Percentiles rank a stretch among this genome's conserved stretches.
Evolutionary conservation across 2,888 invertebrate genomes (phyloP).

Genomic region (Anarsia innoxiella): DNA sequence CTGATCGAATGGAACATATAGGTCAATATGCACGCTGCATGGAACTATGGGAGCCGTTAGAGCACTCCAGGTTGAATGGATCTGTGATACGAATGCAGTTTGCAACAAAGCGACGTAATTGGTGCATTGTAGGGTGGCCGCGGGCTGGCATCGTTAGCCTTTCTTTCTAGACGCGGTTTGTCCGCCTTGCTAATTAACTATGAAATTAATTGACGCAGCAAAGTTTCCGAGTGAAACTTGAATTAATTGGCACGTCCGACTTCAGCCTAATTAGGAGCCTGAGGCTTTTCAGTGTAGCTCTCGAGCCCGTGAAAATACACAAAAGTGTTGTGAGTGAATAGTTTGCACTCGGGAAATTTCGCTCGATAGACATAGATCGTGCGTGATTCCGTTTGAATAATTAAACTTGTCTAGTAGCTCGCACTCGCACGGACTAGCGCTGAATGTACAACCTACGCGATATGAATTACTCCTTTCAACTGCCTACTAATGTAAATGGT

Average conservation of each 20-base stretch:
- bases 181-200: slow-evolving; percentile 73
- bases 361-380: slow-evolving; percentile 10
- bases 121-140: slow-evolving; percentile 60
- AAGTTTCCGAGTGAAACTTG: slow-evolving; percentile 75
- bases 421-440: too few relatives aligned
- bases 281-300: slow-evolving; percentile 71
- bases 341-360: slow-evolving; percentile 35
- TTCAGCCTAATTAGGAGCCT: slow-evolving; percentile 74
- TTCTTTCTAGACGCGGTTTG: slow-evolving; percentile 69
- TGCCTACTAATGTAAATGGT: too few relatives aligned
- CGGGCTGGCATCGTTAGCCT: slow-evolving; percentile 66
- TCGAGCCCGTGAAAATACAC: slow-evolving; percentile 69
- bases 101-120: slow-evolving; percentile 64
- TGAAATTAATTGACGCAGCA: slow-evolving; percentile 76
- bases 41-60: slow-evolving; percentile 3
- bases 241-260: slow-evolving; percentile 76
- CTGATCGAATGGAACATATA: too few relatives aligned
- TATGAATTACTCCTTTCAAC: too few relatives aligned
- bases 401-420: slow-evolving; percentile 17
- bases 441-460: too few relatives aligned
- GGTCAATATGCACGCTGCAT: too few relatives aligned
- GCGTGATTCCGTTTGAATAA: slow-evolving; percentile 16
- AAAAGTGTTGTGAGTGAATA: slow-evolving; percentile 62
- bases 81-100: slow-evolving; percentile 38
- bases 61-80: slow-evolving; percentile 32